A percentile compares a stretch with the other conserved stretches of the same genome.
Conservation (phyloP, 2,797 vertebrate species). For the Ptychobarbus kaznakovi region DNA sequence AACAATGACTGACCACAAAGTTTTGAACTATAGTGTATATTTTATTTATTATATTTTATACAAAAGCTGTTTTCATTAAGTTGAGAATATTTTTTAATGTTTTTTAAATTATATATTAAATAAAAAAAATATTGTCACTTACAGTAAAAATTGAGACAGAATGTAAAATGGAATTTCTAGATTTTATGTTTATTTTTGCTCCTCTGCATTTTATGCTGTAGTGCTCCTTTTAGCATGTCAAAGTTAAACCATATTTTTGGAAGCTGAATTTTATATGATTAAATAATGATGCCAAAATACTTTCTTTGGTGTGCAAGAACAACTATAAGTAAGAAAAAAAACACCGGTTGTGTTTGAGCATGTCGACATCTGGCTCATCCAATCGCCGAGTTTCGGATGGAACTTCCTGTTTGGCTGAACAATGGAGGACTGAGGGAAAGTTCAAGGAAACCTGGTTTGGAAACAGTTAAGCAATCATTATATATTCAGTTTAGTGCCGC, state of each 20-base stretch:
- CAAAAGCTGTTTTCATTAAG: neutral
- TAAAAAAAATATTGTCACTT: too few species aligned
- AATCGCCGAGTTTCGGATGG: neutral
- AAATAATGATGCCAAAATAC: neutral
- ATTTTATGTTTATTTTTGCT: neutral
- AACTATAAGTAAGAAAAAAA: neutral
- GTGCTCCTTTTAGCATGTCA: neutral
- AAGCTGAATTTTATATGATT: neutral
- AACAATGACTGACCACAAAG: neutral
- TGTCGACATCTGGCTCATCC: neutral
- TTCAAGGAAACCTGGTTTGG: neutral
- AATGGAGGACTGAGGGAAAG: constrained; percentile 13
- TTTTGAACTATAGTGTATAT: neutral
- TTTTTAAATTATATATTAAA: too few species aligned
- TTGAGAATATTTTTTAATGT: neutral
- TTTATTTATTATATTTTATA: neutral
- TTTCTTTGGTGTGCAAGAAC: neutral
- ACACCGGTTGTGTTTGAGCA: neutral
- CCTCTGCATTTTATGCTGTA: neutral
- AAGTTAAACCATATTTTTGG: neutral
- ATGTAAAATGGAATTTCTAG: neutral
- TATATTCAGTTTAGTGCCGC: neutral
- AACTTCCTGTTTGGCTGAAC: constrained; percentile 21
- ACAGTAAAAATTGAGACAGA: neutral
- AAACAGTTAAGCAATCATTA: constrained; percentile 4